Conservation (phyloP, 2,113 vertebrate species). For the Melozone crissalis region DNA sequence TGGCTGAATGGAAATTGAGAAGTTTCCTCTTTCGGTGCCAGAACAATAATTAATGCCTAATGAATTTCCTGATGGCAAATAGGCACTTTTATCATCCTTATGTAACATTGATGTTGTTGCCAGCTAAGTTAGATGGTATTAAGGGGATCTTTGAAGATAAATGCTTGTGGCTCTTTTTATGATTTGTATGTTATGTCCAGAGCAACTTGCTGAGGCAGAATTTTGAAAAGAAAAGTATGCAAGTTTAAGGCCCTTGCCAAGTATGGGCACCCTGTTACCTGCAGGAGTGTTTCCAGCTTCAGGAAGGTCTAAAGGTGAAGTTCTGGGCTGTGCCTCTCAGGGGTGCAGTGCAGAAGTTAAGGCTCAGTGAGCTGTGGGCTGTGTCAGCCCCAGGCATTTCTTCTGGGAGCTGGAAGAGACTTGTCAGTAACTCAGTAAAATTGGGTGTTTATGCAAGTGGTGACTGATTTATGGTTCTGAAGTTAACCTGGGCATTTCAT, state of each 20-base stretch:
- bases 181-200: neutral
- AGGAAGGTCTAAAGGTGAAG: constrained; percentile 11
- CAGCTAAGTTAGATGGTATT: neutral
- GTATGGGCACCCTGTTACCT: neutral
- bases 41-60: neutral
- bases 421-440: neutral
- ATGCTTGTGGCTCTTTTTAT: neutral
- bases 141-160: neutral
- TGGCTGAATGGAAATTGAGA: neutral
- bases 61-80: neutral
- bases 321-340: neutral
- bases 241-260: neutral
- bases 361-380: neutral
- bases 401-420: neutral
- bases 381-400: neutral
- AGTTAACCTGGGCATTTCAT: neutral
- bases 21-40: neutral
- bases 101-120: neutral
- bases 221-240: neutral
- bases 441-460: neutral
- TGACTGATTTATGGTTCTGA: neutral
- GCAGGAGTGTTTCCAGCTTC: neutral
- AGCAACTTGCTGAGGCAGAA: neutral
- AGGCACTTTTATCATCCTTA: neutral
- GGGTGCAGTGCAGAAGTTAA: neutral